Base-by-base conservation (phyloP, 2,113 vertebrate species). In the Thamnophis sirtalis region DNA sequence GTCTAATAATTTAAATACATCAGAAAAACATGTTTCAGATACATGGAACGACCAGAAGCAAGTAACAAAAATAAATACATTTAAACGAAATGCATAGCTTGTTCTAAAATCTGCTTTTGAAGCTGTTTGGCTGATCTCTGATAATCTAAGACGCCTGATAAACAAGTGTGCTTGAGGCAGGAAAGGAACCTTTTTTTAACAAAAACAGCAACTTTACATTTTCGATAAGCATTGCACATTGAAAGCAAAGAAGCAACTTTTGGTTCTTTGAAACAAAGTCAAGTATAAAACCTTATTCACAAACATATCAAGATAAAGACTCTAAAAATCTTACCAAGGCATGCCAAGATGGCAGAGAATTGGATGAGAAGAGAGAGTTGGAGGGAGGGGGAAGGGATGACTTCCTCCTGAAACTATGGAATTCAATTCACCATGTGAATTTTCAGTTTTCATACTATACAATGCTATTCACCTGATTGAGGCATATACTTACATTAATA, bases 21-120 rank as follows among this genome's bases (percentile, higher is more conserved):
- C 88, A 93, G 87, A 92, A 94, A 95, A 95, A 93, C 68, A 96
- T 28, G 96, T 90, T 88, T 94, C 95, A 96, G 94, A 96, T 91
- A 38, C 73, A 96, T 95, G 94, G 93, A 95, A 94, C 96, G 87
- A 92, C 96, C 90, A 91, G 63, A 55, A 90, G 89, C 94, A 94
- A 96, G 96, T 92, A 96, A 94, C 96, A 97, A 96, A 95, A 96
- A 96, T 93, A 94, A 95, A 96, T 3, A 96, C 94, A 96, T 95
- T 91, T 80, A 38, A 95, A 63, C 93, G 91, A 92, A 95, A 96
- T 94, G 96, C 92, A 94, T 86, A 91, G 91, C 89, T 56, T 73
- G 9, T 2, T 90, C 86, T 93, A 93, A 73, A 96, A 93, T 51
- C 92, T 73, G 73, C 38, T 92, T 73, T 94, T 58, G 68, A 49